These are phyloP conservation scores for Apantesis nais DNA, from an alignment of 2,888 invertebrate species.

Conservation along the genomic window DNA sequence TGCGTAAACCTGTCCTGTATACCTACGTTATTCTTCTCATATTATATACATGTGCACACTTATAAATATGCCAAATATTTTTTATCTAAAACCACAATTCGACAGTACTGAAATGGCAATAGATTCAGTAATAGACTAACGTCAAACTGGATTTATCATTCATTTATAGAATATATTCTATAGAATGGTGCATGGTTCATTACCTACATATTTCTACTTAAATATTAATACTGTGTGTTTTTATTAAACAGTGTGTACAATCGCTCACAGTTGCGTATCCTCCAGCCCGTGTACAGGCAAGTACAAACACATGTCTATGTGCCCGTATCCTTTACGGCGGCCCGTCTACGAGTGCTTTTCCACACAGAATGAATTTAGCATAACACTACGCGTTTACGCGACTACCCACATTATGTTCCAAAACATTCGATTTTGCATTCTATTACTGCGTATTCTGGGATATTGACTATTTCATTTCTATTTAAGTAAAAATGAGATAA, in stretches of 20 bases:
- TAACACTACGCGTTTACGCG: slow-evolving; percentile 50
- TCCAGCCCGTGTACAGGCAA: slow-evolving; percentile 1
- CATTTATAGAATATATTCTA: neutral
- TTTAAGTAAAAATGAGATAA: slow-evolving; percentile 29
- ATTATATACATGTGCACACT: too few species aligned
- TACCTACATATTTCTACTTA: neutral
- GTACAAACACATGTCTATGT: slow-evolving; percentile 13
- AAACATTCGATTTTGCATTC: slow-evolving; percentile 52
- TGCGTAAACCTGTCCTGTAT: too few species aligned
- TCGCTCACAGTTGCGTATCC: slow-evolving; percentile 4
- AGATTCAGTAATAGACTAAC: neutral
- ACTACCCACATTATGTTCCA: slow-evolving; percentile 54
- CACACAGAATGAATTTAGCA: slow-evolving; percentile 61
- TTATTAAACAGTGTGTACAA: slow-evolving; percentile 4
- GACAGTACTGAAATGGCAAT: too few species aligned
- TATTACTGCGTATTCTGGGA: slow-evolving; percentile 54
- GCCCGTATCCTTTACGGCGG: slow-evolving; percentile 9
- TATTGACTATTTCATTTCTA: slow-evolving; percentile 39
- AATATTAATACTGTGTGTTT: neutral
- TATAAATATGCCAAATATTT: too few species aligned
- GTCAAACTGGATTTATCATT: neutral
- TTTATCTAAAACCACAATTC: too few species aligned
- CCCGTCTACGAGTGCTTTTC: slow-evolving; percentile 20
- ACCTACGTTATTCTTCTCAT: too few species aligned
- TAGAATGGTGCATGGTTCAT: neutral